A percentile compares a stretch with the other conserved stretches of the same genome.
Evolutionary conservation across 1,140 invertebrate genomes (phyloP).

Genomic region (Trypoxylus dichotomus): DNA sequence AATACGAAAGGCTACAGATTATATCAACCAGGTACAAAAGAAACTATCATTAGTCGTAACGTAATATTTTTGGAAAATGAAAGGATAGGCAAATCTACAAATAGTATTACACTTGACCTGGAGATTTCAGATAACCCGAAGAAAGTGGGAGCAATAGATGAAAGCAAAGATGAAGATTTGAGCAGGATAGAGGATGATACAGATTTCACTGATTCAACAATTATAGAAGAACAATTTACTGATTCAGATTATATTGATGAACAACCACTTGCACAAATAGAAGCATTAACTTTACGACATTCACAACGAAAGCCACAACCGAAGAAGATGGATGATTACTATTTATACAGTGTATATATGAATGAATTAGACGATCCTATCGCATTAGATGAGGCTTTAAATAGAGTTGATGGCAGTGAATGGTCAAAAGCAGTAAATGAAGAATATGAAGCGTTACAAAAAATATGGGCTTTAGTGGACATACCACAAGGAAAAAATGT

Average conservation of each 20-base stretch:
- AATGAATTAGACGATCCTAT: not conserved
- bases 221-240: not conserved
- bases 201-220: too few relatives aligned
- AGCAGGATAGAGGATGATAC: too few relatives aligned
- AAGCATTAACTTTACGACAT: not conserved
- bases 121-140: too few relatives aligned
- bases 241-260: not conserved
- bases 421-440: not conserved
- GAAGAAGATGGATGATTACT: not conserved
- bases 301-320: not conserved
- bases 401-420: not conserved
- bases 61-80: not conserved
- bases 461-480: not conserved
- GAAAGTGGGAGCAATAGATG: not conserved
- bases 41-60: not conserved
- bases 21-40: conserved; percentile 31
- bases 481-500: not conserved
- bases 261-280: not conserved
- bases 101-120: too few relatives aligned
- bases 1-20: too few relatives aligned
- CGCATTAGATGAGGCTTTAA: not conserved
- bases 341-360: not conserved
- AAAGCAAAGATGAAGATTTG: not conserved
- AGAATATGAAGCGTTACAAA: not conserved
- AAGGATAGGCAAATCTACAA: too few relatives aligned